Evolutionary conservation across 2,888 invertebrate genomes (phyloP).

Genomic region (Idaea dimidiata): DNA sequence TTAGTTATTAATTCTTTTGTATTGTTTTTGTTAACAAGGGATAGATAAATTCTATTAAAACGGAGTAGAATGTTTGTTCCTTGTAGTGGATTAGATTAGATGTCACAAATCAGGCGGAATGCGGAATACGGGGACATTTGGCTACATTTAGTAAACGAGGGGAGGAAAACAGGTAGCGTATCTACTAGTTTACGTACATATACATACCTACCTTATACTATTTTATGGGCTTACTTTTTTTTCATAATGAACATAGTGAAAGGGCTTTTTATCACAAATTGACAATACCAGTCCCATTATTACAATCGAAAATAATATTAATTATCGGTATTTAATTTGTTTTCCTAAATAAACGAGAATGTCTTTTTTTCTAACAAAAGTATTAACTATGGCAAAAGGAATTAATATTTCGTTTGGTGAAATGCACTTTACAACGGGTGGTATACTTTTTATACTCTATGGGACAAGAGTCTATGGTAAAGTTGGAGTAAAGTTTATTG

Average conservation of each 20-base stretch:
- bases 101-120: background rate
- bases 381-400: no score
- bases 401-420: no score
- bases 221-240: no score
- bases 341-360: no score
- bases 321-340: no score
- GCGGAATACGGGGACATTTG: background rate
- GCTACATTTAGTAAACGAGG: background rate
- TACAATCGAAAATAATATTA: no score
- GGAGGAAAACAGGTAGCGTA: background rate
- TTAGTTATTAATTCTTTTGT: background rate
- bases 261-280: no score
- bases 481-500: background rate
- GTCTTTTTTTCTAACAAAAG: no score
- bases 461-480: background rate
- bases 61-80: background rate
- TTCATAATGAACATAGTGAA: no score
- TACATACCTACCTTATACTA: no score
- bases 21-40: background rate
- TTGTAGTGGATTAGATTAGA: background rate
- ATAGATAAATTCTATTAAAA: background rate
- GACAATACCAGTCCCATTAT: no score
- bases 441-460: background rate
- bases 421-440: no score
- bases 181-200: background rate